These are phyloP conservation scores for Callyntrura guangdongensis DNA, from an alignment of 2,888 invertebrate species.

Conservation along the genomic window DNA sequence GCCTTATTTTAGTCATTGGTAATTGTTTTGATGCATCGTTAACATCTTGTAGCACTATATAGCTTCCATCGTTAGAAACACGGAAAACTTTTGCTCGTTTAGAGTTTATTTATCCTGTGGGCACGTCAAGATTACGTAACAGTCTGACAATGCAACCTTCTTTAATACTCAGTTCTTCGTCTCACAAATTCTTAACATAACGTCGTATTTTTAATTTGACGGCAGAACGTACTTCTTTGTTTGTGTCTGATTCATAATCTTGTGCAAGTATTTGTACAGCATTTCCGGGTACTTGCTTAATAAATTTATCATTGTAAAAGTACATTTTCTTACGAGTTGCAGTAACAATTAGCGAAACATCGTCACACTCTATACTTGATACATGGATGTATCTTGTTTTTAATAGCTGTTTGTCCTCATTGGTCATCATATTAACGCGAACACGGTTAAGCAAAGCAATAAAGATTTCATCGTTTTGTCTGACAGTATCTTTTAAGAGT, in stretches of 20 bases:
- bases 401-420: background rate
- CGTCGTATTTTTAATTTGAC: background rate
- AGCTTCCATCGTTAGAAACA: slow-evolving; percentile 1
- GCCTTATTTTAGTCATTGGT: no score
- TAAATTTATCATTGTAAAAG: slow-evolving; percentile 24
- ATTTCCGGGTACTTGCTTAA: background rate
- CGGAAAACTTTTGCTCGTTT: slow-evolving; percentile 44
- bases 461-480: slow-evolving; percentile 16
- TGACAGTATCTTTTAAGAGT: slow-evolving; percentile 37
- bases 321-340: slow-evolving; percentile 45
- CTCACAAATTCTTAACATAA: slow-evolving; percentile 33
- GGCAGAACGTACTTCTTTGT: background rate
- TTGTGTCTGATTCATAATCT: slow-evolving; percentile 39
- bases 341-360: slow-evolving; percentile 15
- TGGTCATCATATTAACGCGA: slow-evolving; percentile 10
- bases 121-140: slow-evolving; percentile 25
- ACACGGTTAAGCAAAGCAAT: slow-evolving; percentile 26
- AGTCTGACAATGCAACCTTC: slow-evolving; percentile 44
- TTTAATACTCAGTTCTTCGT: slow-evolving; percentile 15
- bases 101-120: slow-evolving; percentile 43
- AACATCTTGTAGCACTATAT: slow-evolving; percentile 4
- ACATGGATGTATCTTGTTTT: background rate
- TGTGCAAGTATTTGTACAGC: background rate
- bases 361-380: slow-evolving; percentile 19
- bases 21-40: background rate